phyloP scores from a whole-genome alignment of 1,140 invertebrate genomes.

The Hyphantria cunea region DNA sequence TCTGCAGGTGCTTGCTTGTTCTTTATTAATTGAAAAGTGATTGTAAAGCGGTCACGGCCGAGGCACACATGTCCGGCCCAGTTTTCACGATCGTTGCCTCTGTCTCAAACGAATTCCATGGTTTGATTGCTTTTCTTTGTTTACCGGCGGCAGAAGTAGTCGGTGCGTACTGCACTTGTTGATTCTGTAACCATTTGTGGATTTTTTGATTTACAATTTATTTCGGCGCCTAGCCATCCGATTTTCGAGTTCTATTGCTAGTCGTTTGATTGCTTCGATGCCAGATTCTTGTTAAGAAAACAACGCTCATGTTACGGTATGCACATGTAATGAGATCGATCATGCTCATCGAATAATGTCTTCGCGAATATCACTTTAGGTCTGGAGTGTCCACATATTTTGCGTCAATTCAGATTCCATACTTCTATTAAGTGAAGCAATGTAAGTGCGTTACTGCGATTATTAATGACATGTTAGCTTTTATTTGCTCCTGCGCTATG shows the following conservation, averaged over 20 bases:
- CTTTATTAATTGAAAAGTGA: conserved; percentile 80
- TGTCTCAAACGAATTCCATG: conserved; percentile 64
- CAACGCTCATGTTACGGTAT: conserved; percentile 3
- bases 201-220: conserved; percentile 8
- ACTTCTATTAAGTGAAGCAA: too few relatives aligned
- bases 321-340: conserved; percentile 2
- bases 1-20: conserved; percentile 70
- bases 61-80: conserved; percentile 77
- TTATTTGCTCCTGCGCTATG: too few relatives aligned
- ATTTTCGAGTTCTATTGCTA: conserved; percentile 19
- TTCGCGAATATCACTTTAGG: background rate
- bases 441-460: too few relatives aligned
- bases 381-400: too few relatives aligned
- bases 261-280: conserved; percentile 2
- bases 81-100: conserved; percentile 74
- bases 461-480: too few relatives aligned
- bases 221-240: conserved; percentile 7
- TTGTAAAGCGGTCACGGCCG: conserved; percentile 78
- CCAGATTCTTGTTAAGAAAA: conserved; percentile 9
- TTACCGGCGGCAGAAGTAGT: conserved; percentile 42
- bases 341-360: background rate
- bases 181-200: conserved; percentile 45
- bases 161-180: conserved; percentile 60
- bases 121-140: conserved; percentile 65
- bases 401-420: too few relatives aligned